A percentile compares a stretch with the other conserved stretches of the same genome.
phyloP scores from a whole-genome alignment of 2,113 vertebrate species.

The Osmerus mordax region DNA sequence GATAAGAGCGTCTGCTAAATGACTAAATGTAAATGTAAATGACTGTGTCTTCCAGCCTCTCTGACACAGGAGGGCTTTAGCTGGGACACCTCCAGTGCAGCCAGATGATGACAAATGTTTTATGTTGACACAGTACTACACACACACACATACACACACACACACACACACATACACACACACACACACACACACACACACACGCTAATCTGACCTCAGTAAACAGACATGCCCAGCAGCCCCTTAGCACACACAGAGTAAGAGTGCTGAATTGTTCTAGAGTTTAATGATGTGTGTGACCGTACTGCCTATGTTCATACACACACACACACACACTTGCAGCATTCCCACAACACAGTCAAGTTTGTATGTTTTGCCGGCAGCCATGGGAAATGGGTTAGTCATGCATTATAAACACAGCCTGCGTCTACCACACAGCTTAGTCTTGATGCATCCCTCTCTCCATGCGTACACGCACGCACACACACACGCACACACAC shows the following conservation, averaged over 20 bases:
- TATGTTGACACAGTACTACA: not conserved
- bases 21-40: too few species aligned
- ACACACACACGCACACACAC: too few species aligned
- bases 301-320: not conserved
- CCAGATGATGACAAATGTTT: too few species aligned
- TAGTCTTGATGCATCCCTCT: constrained; percentile 2
- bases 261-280: constrained; percentile 1
- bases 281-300: not conserved
- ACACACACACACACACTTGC: not conserved
- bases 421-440: not conserved
- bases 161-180: too few species aligned
- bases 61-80: too few species aligned
- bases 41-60: not conserved
- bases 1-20: too few species aligned
- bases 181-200: not conserved
- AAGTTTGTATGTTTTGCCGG: constrained; percentile 15
- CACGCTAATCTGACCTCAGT: not conserved
- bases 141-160: too few species aligned
- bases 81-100: too few species aligned
- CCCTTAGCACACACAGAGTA: too few species aligned
- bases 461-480: not conserved
- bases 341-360: too few species aligned
- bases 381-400: constrained; percentile 55
- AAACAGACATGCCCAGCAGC: not conserved
- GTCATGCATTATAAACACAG: constrained; percentile 60